A percentile compares a stretch with the other conserved stretches of the same genome.
Conservation (phyloP, 2,113 vertebrate species). For the Seriola aureovittata region DNA sequence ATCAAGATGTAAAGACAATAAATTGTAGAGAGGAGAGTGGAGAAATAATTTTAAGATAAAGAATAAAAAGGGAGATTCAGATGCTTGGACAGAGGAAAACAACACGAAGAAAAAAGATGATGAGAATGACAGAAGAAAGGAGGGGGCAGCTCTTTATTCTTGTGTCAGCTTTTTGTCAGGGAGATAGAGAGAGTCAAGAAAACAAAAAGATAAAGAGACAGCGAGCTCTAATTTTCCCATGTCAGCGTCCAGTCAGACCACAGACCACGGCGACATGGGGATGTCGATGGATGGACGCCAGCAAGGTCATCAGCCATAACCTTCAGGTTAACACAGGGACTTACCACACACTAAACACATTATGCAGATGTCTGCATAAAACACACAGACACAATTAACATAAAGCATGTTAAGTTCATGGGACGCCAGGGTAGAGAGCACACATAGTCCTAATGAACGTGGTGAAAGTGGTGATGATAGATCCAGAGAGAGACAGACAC, state of each 20-base stretch:
- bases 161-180: constrained; percentile 59
- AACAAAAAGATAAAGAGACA: constrained; percentile 44
- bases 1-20: neutral
- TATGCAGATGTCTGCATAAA: constrained; percentile 6
- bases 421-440: constrained; percentile 9
- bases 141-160: constrained; percentile 3
- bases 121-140: constrained; percentile 16
- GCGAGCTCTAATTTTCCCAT: constrained; percentile 49
- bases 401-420: constrained; percentile 10
- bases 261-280: constrained; percentile 33
- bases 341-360: neutral
- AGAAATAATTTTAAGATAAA: neutral
- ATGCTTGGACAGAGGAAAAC: neutral
- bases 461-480: constrained; percentile 38
- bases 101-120: constrained; percentile 14
- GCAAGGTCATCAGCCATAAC: constrained; percentile 53
- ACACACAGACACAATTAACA: constrained; percentile 40
- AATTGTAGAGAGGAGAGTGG: neutral
- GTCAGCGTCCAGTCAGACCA: constrained; percentile 73
- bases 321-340: constrained; percentile 37
- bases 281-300: constrained; percentile 68
- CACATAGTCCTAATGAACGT: constrained; percentile 19
- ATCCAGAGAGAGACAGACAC: constrained; percentile 28
- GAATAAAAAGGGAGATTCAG: neutral
- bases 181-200: constrained; percentile 15